phyloP scores from a whole-genome alignment of 2,113 vertebrate species.

The Tachysurus fulvidraco region DNA sequence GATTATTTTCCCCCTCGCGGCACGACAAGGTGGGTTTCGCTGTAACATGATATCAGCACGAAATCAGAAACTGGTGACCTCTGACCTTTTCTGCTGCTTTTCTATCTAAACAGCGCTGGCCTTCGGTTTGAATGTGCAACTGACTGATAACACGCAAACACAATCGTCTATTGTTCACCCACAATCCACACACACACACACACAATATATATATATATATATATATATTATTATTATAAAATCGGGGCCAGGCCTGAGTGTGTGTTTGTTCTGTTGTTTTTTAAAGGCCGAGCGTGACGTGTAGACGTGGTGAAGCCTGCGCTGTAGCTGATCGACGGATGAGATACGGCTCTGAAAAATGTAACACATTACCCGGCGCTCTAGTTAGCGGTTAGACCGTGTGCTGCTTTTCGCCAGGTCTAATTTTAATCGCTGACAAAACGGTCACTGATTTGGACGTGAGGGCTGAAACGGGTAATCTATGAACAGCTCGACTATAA shows the following conservation, averaged over 20 bases:
- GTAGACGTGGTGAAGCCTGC: not conserved
- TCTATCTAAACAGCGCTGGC: slow-evolving; percentile 31
- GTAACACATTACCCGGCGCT: not conserved
- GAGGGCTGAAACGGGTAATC: not conserved
- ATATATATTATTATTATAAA: slow-evolving; percentile 24
- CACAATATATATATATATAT: not conserved
- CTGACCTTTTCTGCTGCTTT: not conserved
- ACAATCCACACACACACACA: not conserved
- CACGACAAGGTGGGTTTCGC: not conserved
- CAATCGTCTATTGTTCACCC: slow-evolving; percentile 37
- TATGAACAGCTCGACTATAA: not conserved
- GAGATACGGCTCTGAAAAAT: not conserved
- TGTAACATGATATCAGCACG: not conserved
- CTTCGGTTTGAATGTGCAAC: not conserved
- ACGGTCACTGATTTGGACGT: not conserved
- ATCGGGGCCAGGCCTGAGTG: slow-evolving; percentile 15
- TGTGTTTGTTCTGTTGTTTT: slow-evolving; percentile 36
- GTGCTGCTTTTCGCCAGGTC: not conserved
- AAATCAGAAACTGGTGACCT: not conserved
- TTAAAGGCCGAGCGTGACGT: slow-evolving; percentile 27
- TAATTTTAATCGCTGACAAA: not conserved
- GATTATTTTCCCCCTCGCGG: not conserved
- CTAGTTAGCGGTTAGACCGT: not conserved
- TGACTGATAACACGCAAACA: slow-evolving; percentile 19
- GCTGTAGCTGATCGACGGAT: not conserved